Conservation (phyloP, 53 echinoderm and acorn worm species). For the Hippasteria phrygiana region DNA sequence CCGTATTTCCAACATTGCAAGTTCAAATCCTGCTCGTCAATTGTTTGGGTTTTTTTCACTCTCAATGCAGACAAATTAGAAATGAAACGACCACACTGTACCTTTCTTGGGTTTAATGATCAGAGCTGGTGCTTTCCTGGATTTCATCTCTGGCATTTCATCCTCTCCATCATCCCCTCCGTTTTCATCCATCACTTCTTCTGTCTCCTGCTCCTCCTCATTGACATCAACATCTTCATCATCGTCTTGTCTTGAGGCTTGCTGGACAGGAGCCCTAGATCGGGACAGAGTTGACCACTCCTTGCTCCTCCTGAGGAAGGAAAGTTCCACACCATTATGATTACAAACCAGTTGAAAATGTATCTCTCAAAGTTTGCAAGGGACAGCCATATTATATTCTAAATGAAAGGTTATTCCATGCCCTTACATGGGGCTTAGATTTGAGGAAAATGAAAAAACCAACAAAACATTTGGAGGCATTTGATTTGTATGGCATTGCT, state of each 20-base stretch:
- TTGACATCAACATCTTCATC: conserved; percentile 49
- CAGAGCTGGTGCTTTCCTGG: conserved; percentile 22
- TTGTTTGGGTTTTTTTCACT: neutral
- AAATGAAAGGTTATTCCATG: too few species aligned
- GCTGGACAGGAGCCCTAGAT: conserved; percentile 2
- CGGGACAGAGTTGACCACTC: conserved; percentile 41
- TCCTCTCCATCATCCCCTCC: conserved; percentile 62
- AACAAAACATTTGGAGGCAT: too few species aligned
- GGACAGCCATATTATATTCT: neutral
- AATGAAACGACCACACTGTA: neutral
- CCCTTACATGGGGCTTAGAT: too few species aligned
- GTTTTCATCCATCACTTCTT: conserved; percentile 57
- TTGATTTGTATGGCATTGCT: too few species aligned
- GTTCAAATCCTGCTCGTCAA: too few species aligned
- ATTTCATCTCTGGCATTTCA: conserved; percentile 64
- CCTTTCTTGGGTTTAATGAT: conserved; percentile 59
- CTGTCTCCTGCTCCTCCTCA: conserved; percentile 62
- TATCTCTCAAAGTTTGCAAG: neutral
- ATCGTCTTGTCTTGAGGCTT: conserved; percentile 70
- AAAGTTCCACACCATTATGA: neutral
- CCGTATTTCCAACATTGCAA: too few species aligned
- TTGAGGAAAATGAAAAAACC: too few species aligned
- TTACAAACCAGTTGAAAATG: neutral
- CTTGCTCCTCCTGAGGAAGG: conserved; percentile 1
- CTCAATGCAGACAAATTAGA: neutral